A percentile compares a stretch with the other conserved stretches of the same genome.
These are phyloP conservation scores for Cheiracanthium punctorium DNA, from an alignment of 2,888 invertebrate genomes.

Conservation along the genomic window DNA sequence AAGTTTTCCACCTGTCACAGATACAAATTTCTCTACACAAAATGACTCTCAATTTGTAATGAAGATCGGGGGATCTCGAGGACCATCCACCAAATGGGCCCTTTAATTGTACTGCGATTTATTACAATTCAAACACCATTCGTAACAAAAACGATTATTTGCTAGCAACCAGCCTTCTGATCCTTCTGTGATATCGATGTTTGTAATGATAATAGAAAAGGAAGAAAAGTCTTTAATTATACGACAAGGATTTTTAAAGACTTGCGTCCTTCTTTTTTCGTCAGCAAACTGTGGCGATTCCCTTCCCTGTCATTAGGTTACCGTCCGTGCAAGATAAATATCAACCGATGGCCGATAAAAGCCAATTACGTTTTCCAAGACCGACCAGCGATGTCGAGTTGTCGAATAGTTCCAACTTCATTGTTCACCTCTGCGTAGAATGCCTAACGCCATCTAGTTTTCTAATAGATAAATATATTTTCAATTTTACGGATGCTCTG, in stretches of 20 bases:
- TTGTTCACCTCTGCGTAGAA: background rate
- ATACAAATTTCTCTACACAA: too few relatives aligned
- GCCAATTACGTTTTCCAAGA: slow-evolving; percentile 6
- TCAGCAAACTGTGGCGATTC: background rate
- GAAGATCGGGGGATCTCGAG: too few relatives aligned
- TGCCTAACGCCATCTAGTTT: background rate
- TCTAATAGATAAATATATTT: too few relatives aligned
- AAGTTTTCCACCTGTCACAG: too few relatives aligned
- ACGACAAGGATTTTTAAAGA: slow-evolving; percentile 9
- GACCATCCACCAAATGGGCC: background rate
- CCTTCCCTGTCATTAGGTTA: slow-evolving; percentile 10
- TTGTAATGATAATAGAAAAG: slow-evolving; percentile 4
- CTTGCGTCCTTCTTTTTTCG: background rate
- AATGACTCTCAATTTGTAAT: too few relatives aligned
- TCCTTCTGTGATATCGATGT: background rate
- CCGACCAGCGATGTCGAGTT: background rate
- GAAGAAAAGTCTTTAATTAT: background rate
- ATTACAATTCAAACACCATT: slow-evolving; percentile 3
- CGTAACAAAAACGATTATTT: background rate
- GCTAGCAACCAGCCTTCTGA: background rate
- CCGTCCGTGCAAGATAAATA: slow-evolving; percentile 8
- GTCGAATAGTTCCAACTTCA: background rate
- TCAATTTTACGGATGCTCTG: too few relatives aligned
- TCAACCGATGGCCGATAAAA: slow-evolving; percentile 5
- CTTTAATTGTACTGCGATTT: background rate